Base-by-base conservation (phyloP, 23 tunicate genomes). In the Trididemnum miniatum region DNA sequence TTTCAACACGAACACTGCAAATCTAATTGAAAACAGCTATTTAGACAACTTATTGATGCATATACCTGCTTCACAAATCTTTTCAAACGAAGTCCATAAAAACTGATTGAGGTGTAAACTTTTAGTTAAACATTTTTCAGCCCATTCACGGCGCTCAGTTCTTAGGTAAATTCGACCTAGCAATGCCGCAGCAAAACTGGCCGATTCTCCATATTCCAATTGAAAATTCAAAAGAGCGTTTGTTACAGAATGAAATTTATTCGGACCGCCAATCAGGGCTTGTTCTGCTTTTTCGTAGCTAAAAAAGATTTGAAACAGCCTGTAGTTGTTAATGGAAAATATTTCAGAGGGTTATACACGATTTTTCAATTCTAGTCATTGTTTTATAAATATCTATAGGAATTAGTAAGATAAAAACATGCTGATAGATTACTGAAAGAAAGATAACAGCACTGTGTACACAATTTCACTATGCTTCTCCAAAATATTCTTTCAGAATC, bases 91-190 rank as follows among this genome's bases (percentile, higher is more conserved):
- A 32, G 87, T 73, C 89, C 91, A 90, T 39, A 95, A 77, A 33
- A 95, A 86, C n/a, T 96, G 99, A 57, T 95, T 95, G 20, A 82
- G 73, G 35, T 95, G 92, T 49, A 95, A 62, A 27, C 86, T 75
- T 39, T 57, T 84, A 1, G 78, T 40, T 49, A 90, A 78, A 74
- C 99, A 95, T 0, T 83, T 79, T 79, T 87, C 92, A 31, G 99
- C 99, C 84, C 77, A 82, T 29, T 87, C 86, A 2, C 49, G 35
- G 20, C 88, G 69, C 34, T 91, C 99, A 1, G 94, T 89, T 50
- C 71, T 64, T 40, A 76, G 88, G 62, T 95, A 90, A 27, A 88
- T 82, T 31, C 83, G 27, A n/a, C 89, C 98, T 0, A 90, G 78
- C n/a, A 95, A 75, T 5, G 82, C 64, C 23, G 91, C 63, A 78